Base-by-base conservation (phyloP, 2,888 invertebrate genomes). In the Nasonovia ribisnigri region DNA sequence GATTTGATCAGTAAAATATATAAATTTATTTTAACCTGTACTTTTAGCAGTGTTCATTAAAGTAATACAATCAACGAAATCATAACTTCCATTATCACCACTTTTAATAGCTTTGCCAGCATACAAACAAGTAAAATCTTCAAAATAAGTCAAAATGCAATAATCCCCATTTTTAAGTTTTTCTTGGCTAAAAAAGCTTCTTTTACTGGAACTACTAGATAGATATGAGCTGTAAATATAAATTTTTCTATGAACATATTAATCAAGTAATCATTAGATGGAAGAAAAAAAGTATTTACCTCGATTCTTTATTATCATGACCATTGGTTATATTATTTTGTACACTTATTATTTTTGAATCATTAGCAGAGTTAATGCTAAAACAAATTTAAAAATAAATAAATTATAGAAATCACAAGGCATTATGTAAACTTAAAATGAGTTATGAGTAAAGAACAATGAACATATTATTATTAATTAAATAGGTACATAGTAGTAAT, bases 111-210 rank as follows among this genome's bases (percentile, higher is more conserved):
- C 92, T 84, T 93, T 93, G 16, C n/a, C 16, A 46, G 84, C 60
- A 57, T 89, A 93, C 29, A 93, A 36, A 42, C 26, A 46, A 54
- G 43, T 36, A 3, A 93, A 89, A 84, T 84, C 43, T 46, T 93
- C 92, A 57, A 93, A 89, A 84, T 26, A 84, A 16, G 84, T 93
- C 46, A 93, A 36, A n/a, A 93, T 24, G 84, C 92, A 93, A 84
- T 84, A 84, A 57, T 89, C 84, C 0, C 6, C 24, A 48, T 90
- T 93, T 90, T 90, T 42, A 24, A 5, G 24, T 60, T 84, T 84
- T 46, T 24, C 20, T 16, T 42, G 6, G 84, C 36, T 86, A 20
- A 4, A 4, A 43, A 42, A 84, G 46, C 20, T 86, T 86, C 42
- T 36, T 90, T 51, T 86, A 51, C 48, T 90, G 1, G 20, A 84